These are phyloP conservation scores for Ostrea edulis DNA, from an alignment of 1,140 invertebrate genomes.

Conservation along the genomic window DNA sequence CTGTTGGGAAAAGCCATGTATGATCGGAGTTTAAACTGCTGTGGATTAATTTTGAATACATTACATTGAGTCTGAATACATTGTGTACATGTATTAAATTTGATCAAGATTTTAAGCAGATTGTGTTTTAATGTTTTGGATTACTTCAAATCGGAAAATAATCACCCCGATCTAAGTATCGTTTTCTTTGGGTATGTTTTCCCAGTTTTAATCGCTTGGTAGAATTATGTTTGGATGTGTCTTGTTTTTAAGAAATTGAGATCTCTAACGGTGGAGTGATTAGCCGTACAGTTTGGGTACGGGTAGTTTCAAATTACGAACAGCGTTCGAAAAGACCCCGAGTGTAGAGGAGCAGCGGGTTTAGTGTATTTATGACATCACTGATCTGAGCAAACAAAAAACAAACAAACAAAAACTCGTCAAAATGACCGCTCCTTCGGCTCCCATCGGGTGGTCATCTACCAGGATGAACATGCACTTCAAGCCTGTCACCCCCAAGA, in stretches of 20 bases:
- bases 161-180: slow-evolving; percentile 10
- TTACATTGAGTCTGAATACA: neutral
- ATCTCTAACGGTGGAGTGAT: neutral
- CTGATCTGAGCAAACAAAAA: neutral
- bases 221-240: neutral
- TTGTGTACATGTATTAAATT: slow-evolving; percentile 32
- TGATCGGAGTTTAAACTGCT: slow-evolving; percentile 12
- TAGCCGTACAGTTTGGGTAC: neutral
- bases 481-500: slow-evolving; percentile 45
- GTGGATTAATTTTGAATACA: slow-evolving; percentile 21
- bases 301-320: neutral
- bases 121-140: slow-evolving; percentile 33
- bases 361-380: neutral
- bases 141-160: slow-evolving; percentile 10
- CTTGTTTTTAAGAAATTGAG: neutral
- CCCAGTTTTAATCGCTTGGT: neutral
- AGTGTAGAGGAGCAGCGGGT: neutral
- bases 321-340: neutral
- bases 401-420: neutral
- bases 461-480: slow-evolving; percentile 53
- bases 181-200: slow-evolving; percentile 21
- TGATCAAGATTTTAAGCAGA: slow-evolving; percentile 37
- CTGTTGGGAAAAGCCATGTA: neutral
- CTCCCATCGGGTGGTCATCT: slow-evolving; percentile 53
- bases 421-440: slow-evolving; percentile 30